Percentiles rank a stretch among this genome's conserved stretches.
Evolutionary conservation across 2,888 invertebrate species (phyloP).

Genomic region (Leucozona laternaria): DNA sequence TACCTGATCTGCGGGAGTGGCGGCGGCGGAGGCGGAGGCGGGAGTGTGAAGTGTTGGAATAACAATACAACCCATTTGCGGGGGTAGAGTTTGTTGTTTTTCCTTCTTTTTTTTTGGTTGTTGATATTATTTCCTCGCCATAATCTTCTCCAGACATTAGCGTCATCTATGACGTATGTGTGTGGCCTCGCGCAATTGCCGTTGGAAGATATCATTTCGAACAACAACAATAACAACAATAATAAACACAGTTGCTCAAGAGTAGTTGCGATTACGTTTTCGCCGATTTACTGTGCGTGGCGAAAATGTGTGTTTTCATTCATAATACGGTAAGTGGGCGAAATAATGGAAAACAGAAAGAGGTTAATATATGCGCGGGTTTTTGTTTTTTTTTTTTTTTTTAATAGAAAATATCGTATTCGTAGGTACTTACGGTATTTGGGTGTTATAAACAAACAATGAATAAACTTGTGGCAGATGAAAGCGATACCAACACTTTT

Average conservation of each 20-base stretch:
- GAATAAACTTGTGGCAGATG: conserved; percentile 8
- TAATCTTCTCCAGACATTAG: conserved; percentile 52
- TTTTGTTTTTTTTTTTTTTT: background rate
- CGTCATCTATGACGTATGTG: conserved; percentile 66
- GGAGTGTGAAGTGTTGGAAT: conserved; percentile 45
- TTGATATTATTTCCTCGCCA: conserved; percentile 47
- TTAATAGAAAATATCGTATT: background rate
- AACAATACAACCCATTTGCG: conserved; percentile 43
- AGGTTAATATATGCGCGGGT: conserved; percentile 27
- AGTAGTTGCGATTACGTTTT: conserved; percentile 27
- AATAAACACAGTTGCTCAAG: conserved; percentile 28
- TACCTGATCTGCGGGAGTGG: conserved; percentile 63
- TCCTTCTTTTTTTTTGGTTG: background rate
- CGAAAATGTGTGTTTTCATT: conserved; percentile 61
- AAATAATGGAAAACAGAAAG: conserved; percentile 39
- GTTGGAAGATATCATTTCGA: conserved; percentile 36
- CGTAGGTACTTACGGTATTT: conserved; percentile 1
- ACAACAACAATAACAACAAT: no score
- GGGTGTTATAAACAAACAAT: conserved; percentile 28
- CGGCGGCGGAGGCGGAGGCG: no score
- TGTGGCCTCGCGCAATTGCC: conserved; percentile 33
- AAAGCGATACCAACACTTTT: background rate
- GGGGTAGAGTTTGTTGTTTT: conserved; percentile 41
- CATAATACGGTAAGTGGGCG: conserved; percentile 55
- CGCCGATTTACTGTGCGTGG: conserved; percentile 41